Base-by-base conservation (phyloP, 2,797 vertebrate genomes). In the Schizopygopsis pylzovi region DNA sequence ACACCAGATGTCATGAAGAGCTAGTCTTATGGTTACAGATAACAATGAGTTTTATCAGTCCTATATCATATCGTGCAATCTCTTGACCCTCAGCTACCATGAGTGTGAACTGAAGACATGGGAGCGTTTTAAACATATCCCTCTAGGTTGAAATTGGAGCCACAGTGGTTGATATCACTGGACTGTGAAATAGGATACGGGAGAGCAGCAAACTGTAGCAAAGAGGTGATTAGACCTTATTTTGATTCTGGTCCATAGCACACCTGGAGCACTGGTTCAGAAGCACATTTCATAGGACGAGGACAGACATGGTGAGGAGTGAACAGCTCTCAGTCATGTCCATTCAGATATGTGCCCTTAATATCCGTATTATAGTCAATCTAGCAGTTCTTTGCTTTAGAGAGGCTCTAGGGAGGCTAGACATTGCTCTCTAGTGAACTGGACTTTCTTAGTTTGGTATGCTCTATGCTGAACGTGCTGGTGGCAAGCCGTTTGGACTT, bases 141-240 rank as follows among this genome's bases (percentile, higher is more conserved):
- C 54, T 72, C 52, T 25, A 73, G 43, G 77, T 63, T 85, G 45
- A 52, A 75, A 65, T 80, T 75, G 78, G 68, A 80, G 56, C 56
- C 78, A 73, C 22, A 52, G 78, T 6, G 11, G 43, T 47, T 76
- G 56, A 65, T 85, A 73, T 80, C 84, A 85, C 77, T 81, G 78
- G 75, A 81, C 77, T 85, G 84, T 85, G 70, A 85, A 85, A 85
- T 85, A 73, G 84, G 68, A 80, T 81, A 71, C 52, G 49, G 68
- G 68, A 39, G 68, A 73, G 78, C 68, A 85, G 68, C 78, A 81
- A 81, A 81, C 77, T 85, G 84, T 65, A 52, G 77, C 78, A 49
- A 79, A 71, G 59, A 73, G 56, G 43, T 61, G 81, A 85, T 85
- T 81, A 85, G 16, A 81, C 79, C 33, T 81, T 73, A 85, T 81